A percentile compares a stretch with the other conserved stretches of the same genome.
Conservation (phyloP, 2,888 invertebrate species). For the Papilio gigon region DNA sequence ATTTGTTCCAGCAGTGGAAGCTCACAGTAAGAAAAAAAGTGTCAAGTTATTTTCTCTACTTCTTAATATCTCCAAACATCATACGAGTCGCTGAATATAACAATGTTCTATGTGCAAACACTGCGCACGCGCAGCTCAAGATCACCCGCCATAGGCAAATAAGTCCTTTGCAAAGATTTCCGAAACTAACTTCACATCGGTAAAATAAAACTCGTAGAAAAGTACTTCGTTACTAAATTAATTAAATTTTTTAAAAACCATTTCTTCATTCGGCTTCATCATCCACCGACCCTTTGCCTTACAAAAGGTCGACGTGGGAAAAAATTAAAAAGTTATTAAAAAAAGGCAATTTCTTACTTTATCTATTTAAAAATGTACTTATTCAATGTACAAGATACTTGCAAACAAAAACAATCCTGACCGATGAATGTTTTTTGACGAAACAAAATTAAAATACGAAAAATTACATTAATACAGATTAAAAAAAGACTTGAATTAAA, state of each 20-base stretch:
- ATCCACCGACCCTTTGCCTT: no score
- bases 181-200: background rate
- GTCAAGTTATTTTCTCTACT: background rate
- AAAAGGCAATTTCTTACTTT: background rate
- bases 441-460: conserved; percentile 3
- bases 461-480: conserved; percentile 8
- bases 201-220: background rate
- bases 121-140: no score
- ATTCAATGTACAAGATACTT: conserved; percentile 18
- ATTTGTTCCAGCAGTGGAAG: no score
- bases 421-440: background rate
- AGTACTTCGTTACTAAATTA: background rate
- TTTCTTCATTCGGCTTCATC: no score
- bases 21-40: no score
- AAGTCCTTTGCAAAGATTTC: no score
- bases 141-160: no score
- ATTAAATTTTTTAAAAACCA: no score
- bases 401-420: background rate
- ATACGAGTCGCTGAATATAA: no score
- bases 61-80: no score
- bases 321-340: background rate
- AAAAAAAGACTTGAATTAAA: conserved; percentile 4
- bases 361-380: background rate
- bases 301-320: background rate
- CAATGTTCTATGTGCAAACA: no score